Evolutionary conservation across 1,140 invertebrate genomes (phyloP).

Genomic region (Pristionchus pacificus): DNA sequence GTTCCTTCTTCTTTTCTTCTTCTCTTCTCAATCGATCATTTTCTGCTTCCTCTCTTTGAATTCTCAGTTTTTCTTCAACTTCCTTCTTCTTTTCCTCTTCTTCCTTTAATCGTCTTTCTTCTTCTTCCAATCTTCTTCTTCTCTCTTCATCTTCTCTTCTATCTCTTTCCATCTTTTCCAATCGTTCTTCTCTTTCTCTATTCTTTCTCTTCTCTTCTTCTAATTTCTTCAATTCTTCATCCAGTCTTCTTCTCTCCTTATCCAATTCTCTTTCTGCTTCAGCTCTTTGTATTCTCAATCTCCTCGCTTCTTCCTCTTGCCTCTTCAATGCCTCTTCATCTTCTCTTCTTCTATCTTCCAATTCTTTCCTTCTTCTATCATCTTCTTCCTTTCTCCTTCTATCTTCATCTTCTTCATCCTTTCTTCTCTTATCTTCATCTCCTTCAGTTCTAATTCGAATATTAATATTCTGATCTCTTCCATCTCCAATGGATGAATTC

Average conservation of each 20-base stretch:
- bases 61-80: conserved; percentile 5
- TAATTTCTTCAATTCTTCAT: background rate
- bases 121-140: conserved; percentile 12
- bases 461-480: background rate
- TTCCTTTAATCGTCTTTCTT: background rate
- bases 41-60: background rate
- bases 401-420: conserved; percentile 10
- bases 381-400: conserved; percentile 7
- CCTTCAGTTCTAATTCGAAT: background rate
- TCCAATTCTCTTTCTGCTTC: conserved; percentile 1
- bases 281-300: background rate
- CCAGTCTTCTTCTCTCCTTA: conserved; percentile 2
- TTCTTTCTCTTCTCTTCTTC: conserved; percentile 4
- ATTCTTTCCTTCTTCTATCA: conserved; percentile 7
- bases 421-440: conserved; percentile 21
- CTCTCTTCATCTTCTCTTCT: conserved; percentile 2
- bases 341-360: conserved; percentile 9
- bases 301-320: conserved; percentile 12
- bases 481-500: conserved; percentile 18
- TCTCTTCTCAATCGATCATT: background rate
- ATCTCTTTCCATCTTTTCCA: conserved; percentile 5
- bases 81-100: conserved; percentile 8
- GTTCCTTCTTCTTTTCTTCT: conserved; percentile 14
- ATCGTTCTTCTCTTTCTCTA: conserved; percentile 6
- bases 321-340: background rate